These are phyloP conservation scores for Hypolimnas misippus DNA, from an alignment of 2,888 invertebrate genomes.

Conservation along the genomic window DNA sequence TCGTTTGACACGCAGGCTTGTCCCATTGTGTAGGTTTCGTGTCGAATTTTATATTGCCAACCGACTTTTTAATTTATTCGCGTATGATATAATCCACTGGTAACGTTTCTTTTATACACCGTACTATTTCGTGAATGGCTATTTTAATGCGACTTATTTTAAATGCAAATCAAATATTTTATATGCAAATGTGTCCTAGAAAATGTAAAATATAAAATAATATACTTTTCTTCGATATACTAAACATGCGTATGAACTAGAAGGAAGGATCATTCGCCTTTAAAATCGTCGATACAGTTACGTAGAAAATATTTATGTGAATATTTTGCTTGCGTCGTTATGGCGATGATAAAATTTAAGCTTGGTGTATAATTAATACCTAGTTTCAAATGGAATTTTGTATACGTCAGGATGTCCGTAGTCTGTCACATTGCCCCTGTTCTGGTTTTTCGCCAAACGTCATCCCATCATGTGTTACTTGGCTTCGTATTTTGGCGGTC, in stretches of 20 bases:
- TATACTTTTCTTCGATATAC: constrained; percentile 11
- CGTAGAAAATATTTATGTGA: background rate
- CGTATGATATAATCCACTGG: constrained; percentile 42
- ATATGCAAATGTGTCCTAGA: constrained; percentile 26
- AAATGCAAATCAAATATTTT: constrained; percentile 25
- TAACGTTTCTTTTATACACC: constrained; percentile 35
- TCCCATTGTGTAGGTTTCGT: constrained; percentile 64
- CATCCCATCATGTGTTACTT: constrained; percentile 42
- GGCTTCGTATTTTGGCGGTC: constrained; percentile 47
- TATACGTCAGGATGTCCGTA: constrained; percentile 44
- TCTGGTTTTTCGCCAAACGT: constrained; percentile 63
- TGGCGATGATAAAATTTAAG: background rate
- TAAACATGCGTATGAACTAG: background rate
- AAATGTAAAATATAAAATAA: constrained; percentile 13
- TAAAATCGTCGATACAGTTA: background rate
- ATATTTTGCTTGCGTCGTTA: background rate
- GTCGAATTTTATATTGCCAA: constrained; percentile 57
- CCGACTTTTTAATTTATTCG: constrained; percentile 45
- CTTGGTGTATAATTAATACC: constrained; percentile 4
- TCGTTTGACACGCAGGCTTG: constrained; percentile 59
- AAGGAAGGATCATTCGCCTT: background rate
- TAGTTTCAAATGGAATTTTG: constrained; percentile 15
- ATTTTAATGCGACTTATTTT: constrained; percentile 21
- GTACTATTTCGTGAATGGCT: constrained; percentile 12
- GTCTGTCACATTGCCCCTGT: constrained; percentile 62